phyloP scores from a whole-genome alignment of 2,888 invertebrate species.

The Cylloceria caligata region DNA sequence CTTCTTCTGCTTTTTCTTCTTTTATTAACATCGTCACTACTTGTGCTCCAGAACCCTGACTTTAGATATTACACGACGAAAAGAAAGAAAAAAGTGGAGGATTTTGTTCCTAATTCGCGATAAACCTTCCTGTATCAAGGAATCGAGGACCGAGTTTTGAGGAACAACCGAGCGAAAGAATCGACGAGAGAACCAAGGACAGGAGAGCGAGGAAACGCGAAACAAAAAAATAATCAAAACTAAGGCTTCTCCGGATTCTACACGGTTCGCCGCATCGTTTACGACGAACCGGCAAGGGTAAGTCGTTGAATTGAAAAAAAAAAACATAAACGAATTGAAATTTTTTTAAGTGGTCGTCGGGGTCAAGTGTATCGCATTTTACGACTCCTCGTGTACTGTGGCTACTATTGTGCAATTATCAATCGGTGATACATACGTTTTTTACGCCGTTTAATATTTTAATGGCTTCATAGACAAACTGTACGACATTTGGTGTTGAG shows the following conservation, averaged over 20 bases:
- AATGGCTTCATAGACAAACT: not conserved
- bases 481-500: not conserved
- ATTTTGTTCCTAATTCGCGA: constrained; percentile 65
- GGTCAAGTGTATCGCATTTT: constrained; percentile 11
- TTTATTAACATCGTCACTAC: constrained; percentile 1
- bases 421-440: not conserved
- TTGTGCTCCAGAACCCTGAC: not conserved
- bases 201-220: too few relatives aligned
- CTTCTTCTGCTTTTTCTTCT: constrained; percentile 2
- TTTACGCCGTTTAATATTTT: not conserved
- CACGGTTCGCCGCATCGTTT: constrained; percentile 16
- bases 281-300: constrained; percentile 41
- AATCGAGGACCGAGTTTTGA: constrained; percentile 57
- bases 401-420: not conserved
- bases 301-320: constrained; percentile 16
- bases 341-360: constrained; percentile 11
- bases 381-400: constrained; percentile 4
- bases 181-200: constrained; percentile 11
- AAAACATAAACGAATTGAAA: not conserved
- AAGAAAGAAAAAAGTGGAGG: constrained; percentile 60
- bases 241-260: too few relatives aligned
- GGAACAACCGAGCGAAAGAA: not conserved
- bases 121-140: constrained; percentile 65
- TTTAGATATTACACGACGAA: constrained; percentile 25
- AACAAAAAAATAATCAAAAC: too few relatives aligned